These are phyloP conservation scores for Epinephelus malabaricus DNA, from an alignment of 2,797 vertebrate species.

Conservation along the genomic window DNA sequence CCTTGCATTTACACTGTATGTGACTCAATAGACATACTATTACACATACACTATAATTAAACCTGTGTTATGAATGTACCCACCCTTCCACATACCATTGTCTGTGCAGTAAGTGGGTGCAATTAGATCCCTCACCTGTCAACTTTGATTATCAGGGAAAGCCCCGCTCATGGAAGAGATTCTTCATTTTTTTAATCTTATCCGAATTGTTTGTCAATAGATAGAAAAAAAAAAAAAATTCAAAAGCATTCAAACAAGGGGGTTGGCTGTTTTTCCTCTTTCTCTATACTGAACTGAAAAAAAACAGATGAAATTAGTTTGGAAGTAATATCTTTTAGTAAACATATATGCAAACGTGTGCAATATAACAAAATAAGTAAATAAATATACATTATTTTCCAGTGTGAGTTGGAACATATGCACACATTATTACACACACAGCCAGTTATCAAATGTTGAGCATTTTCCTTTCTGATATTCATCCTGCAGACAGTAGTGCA, in stretches of 20 bases:
- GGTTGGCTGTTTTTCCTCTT: slow-evolving; percentile 64
- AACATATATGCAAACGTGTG: neutral
- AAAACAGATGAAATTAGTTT: slow-evolving; percentile 62
- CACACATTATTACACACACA: neutral
- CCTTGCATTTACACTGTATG: slow-evolving; percentile 46
- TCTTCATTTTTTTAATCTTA: slow-evolving; percentile 17
- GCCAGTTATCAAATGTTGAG: slow-evolving; percentile 19
- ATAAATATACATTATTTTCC: slow-evolving; percentile 9
- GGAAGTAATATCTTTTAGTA: slow-evolving; percentile 48
- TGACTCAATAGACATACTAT: slow-evolving; percentile 67
- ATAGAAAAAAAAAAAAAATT: neutral
- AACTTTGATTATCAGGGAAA: slow-evolving; percentile 39
- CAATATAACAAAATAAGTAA: neutral
- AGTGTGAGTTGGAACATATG: slow-evolving; percentile 6
- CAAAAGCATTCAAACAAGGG: slow-evolving; percentile 53
- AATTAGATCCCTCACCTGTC: slow-evolving; percentile 59
- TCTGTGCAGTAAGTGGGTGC: slow-evolving; percentile 41
- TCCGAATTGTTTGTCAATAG: slow-evolving; percentile 13
- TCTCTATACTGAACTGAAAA: slow-evolving; percentile 26
- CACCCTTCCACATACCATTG: slow-evolving; percentile 54
- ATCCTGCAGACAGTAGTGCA: slow-evolving; percentile 48
- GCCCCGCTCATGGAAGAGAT: slow-evolving; percentile 23
- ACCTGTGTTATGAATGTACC: slow-evolving; percentile 54
- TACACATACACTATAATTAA: slow-evolving; percentile 75
- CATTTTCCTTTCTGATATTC: slow-evolving; percentile 22